Evolutionary conservation across 2,797 vertebrate genomes (phyloP).

Genomic region (Eulemur coronatus): DNA sequence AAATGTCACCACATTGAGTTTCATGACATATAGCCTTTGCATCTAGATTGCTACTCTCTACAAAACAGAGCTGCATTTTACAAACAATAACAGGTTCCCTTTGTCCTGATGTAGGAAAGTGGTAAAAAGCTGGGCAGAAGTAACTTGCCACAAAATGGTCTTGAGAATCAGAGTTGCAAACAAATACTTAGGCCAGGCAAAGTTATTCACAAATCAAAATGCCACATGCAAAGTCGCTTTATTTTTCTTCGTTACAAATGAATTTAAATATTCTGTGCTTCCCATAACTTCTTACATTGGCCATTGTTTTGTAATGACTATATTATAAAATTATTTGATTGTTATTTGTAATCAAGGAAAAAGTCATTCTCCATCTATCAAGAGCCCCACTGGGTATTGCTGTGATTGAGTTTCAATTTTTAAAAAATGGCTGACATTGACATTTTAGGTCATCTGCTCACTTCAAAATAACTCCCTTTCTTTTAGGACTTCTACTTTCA

Average conservation of each 20-base stretch:
- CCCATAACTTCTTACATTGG: background rate
- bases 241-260: background rate
- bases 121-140: background rate
- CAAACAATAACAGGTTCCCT: background rate
- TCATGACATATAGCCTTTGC: background rate
- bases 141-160: background rate
- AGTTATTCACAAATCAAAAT: background rate
- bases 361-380: background rate
- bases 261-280: background rate
- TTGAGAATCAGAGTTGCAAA: background rate
- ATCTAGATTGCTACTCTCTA: background rate
- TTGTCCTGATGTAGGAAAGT: background rate
- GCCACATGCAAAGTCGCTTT: background rate
- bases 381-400: background rate
- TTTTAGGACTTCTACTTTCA: background rate
- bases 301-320: background rate
- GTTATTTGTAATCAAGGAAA: background rate
- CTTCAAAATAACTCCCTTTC: background rate
- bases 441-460: background rate
- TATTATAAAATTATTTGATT: background rate
- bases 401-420: background rate
- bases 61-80: background rate
- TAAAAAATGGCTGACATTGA: background rate
- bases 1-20: background rate
- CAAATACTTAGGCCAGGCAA: background rate